phyloP scores from a whole-genome alignment of 1,140 invertebrate species.

The Rhizoglyphus robini region DNA sequence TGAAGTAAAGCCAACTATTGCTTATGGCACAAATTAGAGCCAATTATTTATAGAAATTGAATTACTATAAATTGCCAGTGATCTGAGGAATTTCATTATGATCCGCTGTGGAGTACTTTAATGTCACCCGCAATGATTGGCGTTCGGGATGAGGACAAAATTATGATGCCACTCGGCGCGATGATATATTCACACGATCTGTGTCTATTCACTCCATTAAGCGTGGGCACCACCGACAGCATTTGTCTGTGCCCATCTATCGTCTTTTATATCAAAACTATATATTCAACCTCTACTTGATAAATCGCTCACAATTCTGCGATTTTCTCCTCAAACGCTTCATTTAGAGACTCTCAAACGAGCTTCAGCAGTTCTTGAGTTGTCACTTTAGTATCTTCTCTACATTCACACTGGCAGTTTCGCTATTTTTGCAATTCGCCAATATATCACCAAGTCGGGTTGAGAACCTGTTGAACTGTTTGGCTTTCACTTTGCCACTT shows the following conservation, averaged over 20 bases:
- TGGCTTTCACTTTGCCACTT: not conserved
- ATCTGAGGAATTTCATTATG: slow-evolving; percentile 8
- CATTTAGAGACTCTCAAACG: too few species aligned
- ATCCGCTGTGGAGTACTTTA: not conserved
- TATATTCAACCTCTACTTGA: not conserved
- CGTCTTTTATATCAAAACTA: slow-evolving; percentile 5
- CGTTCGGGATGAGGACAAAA: too few species aligned
- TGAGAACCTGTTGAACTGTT: not conserved
- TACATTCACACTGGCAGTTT: too few species aligned
- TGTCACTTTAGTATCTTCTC: too few species aligned
- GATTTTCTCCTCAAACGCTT: too few species aligned
- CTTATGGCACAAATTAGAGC: slow-evolving; percentile 10
- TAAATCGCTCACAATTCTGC: not conserved
- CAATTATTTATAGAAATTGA: slow-evolving; percentile 12
- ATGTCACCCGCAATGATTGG: not conserved
- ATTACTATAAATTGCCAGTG: slow-evolving; percentile 10
- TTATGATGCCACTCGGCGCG: not conserved
- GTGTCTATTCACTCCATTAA: not conserved
- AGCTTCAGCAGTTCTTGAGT: too few species aligned
- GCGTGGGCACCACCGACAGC: slow-evolving; percentile 7
- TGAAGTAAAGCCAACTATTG: slow-evolving; percentile 13
- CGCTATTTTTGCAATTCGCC: not conserved
- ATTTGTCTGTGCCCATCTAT: not conserved
- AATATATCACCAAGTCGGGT: not conserved
- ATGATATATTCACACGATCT: not conserved